phyloP scores from a whole-genome alignment of 2,113 vertebrate species.

The Nibea albiflora region DNA sequence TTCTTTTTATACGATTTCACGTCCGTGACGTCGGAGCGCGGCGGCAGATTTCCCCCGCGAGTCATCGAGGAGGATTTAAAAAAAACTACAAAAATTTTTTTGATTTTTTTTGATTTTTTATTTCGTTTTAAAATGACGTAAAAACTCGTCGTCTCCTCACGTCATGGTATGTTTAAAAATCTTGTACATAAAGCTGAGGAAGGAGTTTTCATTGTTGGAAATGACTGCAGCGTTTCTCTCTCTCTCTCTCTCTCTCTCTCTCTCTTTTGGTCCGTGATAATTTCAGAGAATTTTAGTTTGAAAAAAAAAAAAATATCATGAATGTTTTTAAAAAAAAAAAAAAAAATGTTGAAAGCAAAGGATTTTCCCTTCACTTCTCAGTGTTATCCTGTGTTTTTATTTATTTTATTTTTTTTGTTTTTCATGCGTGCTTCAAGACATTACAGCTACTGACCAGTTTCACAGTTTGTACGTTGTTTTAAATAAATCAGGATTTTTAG shows the following conservation, averaged over 20 bases:
- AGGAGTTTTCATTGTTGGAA: constrained; percentile 73
- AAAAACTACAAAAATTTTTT: too few relatives aligned
- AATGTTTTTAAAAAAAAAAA: constrained; percentile 61
- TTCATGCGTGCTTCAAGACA: constrained; percentile 32
- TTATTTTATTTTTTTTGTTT: not conserved
- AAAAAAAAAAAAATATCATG: constrained; percentile 65
- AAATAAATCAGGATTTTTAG: constrained; percentile 27
- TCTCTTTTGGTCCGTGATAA: constrained; percentile 41
- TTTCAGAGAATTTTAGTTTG: constrained; percentile 71
- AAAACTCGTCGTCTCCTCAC: constrained; percentile 62
- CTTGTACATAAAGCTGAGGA: constrained; percentile 83
- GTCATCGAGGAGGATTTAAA: constrained; percentile 49
- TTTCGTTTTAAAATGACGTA: constrained; percentile 72
- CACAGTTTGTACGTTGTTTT: constrained; percentile 11
- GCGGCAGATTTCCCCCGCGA: constrained; percentile 58
- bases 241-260: not conserved
- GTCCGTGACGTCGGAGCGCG: constrained; percentile 73
- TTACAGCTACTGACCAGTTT: constrained; percentile 24
- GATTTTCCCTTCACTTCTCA: constrained; percentile 60
- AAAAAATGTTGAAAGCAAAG: constrained; percentile 24
- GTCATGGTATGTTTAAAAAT: constrained; percentile 81
- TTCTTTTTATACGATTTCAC: constrained; percentile 61
- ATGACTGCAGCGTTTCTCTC: constrained; percentile 46
- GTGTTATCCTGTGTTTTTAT: constrained; percentile 58
- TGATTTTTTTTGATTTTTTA: constrained; percentile 54